A percentile compares a stretch with the other conserved stretches of the same genome.
Evolutionary conservation across 2,888 invertebrate genomes (phyloP).

Genomic region (Eucriotettix oculatus): DNA sequence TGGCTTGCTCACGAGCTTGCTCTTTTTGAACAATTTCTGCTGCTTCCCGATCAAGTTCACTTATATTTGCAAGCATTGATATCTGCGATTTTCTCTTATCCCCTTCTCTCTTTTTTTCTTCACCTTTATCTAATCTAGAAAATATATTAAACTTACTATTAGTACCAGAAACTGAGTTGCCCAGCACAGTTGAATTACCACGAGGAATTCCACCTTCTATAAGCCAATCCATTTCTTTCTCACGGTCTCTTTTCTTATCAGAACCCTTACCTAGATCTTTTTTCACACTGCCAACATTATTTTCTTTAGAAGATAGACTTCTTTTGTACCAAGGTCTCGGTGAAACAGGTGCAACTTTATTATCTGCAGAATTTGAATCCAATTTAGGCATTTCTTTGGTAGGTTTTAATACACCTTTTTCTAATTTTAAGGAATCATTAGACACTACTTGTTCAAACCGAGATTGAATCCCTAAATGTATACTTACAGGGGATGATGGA

Average conservation of each 20-base stretch:
- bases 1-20: slow-evolving; percentile 22
- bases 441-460: slow-evolving; percentile 11
- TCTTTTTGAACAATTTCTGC: slow-evolving; percentile 50
- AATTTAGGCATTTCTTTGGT: slow-evolving; percentile 21
- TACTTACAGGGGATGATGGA: slow-evolving; percentile 6
- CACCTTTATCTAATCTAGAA: slow-evolving; percentile 7
- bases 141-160: slow-evolving; percentile 11
- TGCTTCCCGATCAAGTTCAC: slow-evolving; percentile 63
- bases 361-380: background rate
- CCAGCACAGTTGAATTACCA: slow-evolving; percentile 14
- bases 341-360: slow-evolving; percentile 22
- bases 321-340: slow-evolving; percentile 53
- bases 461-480: slow-evolving; percentile 1
- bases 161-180: slow-evolving; percentile 4
- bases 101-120: slow-evolving; percentile 20
- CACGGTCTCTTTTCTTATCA: slow-evolving; percentile 11
- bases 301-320: slow-evolving; percentile 20
- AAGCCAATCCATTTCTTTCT: slow-evolving; percentile 21
- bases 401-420: slow-evolving; percentile 29
- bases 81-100: slow-evolving; percentile 39
- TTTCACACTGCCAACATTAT: slow-evolving; percentile 18
- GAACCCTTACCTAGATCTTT: slow-evolving; percentile 13
- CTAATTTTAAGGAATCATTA: slow-evolving; percentile 27
- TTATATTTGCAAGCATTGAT: slow-evolving; percentile 53
- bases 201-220: slow-evolving; percentile 38